Conservation (phyloP, 2,113 vertebrate species). For the Tauraco erythrolophus region DNA sequence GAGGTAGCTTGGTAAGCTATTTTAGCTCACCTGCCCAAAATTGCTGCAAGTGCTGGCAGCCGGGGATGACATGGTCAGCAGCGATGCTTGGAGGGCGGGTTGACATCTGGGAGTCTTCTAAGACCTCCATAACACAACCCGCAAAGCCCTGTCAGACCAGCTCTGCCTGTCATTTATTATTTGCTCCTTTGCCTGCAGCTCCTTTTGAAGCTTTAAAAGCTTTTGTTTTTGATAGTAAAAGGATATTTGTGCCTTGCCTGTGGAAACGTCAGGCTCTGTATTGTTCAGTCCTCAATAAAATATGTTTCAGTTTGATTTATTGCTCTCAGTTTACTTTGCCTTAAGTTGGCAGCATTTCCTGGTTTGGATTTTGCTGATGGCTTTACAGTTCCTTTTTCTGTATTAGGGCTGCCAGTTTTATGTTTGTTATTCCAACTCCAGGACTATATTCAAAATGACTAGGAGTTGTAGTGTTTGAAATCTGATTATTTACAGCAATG, state of each 20-base stretch:
- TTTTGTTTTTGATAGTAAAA: slow-evolving; percentile 52
- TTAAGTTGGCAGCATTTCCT: slow-evolving; percentile 52
- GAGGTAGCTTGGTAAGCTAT: not conserved
- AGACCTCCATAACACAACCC: not conserved
- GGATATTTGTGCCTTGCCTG: slow-evolving; percentile 36
- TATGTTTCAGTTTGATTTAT: slow-evolving; percentile 59
- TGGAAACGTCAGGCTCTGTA: slow-evolving; percentile 32
- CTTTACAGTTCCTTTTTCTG: slow-evolving; percentile 27
- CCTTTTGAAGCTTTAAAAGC: slow-evolving; percentile 58
- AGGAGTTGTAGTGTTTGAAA: slow-evolving; percentile 29
- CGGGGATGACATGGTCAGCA: not conserved
- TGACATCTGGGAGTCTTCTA: not conserved
- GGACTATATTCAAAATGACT: slow-evolving; percentile 37
- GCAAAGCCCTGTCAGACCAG: not conserved
- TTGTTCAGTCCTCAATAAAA: slow-evolving; percentile 47
- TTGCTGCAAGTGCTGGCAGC: not conserved
- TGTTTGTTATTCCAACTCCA: slow-evolving; percentile 43
- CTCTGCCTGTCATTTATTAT: slow-evolving; percentile 15
- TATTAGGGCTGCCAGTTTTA: slow-evolving; percentile 13
- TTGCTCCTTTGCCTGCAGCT: slow-evolving; percentile 20
- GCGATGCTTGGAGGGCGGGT: not conserved
- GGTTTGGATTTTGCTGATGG: slow-evolving; percentile 54
- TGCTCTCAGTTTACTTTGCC: slow-evolving; percentile 54
- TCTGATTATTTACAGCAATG: slow-evolving; percentile 59
- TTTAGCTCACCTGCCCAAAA: slow-evolving; percentile 6